These are phyloP conservation scores for Lepas anatifera DNA, from an alignment of 2,888 invertebrate species.

Conservation along the genomic window DNA sequence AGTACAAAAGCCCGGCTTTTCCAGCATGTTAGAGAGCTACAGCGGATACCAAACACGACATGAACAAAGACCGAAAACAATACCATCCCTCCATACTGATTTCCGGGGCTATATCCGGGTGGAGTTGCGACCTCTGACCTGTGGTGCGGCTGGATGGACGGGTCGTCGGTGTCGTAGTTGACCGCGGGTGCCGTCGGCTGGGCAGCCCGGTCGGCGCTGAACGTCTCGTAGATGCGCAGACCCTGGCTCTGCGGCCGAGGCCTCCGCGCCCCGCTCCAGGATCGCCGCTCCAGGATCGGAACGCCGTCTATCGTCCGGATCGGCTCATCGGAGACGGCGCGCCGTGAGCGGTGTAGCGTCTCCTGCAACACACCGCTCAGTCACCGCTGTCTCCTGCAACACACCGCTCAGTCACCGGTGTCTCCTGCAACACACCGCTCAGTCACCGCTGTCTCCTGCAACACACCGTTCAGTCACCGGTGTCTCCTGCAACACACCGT, in stretches of 20 bases:
- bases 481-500: too few species aligned
- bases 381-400: background rate
- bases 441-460: too few species aligned
- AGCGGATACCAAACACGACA: too few species aligned
- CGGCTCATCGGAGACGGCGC: background rate
- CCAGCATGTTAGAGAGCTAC: too few species aligned
- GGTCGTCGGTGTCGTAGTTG: background rate
- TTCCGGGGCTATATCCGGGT: too few species aligned
- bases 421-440: too few species aligned
- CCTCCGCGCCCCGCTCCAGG: background rate
- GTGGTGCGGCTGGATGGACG: constrained; percentile 4
- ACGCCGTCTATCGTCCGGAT: background rate
- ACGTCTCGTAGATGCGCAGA: background rate
- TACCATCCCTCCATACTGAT: too few species aligned
- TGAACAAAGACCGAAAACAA: too few species aligned
- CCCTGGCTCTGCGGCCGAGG: background rate
- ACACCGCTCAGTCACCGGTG: too few species aligned
- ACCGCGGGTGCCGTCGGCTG: background rate
- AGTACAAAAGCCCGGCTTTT: too few species aligned
- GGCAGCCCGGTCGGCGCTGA: background rate
- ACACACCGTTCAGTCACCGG: too few species aligned
- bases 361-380: background rate
- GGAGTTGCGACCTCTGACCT: background rate
- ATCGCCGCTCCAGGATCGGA: background rate
- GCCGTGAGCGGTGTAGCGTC: background rate